Evolutionary conservation across 2,113 vertebrate genomes (phyloP), one percentile per base, ranked within the genome.

Genomic region (Etheostoma spectabile): DNA sequence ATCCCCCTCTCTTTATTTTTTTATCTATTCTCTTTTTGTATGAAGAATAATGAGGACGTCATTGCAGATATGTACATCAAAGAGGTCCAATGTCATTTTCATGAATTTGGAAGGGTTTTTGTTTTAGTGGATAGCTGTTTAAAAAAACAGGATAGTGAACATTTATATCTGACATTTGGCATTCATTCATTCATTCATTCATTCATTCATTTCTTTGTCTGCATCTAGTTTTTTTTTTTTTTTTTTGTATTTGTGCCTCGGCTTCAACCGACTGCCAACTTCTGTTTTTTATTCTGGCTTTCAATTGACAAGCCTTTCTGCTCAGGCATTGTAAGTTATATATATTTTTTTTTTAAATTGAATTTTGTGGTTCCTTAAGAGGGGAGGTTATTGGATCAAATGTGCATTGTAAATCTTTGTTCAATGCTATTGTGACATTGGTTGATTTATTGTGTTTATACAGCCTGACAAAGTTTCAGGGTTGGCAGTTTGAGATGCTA

Each of bases 11-110:
- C 18, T 64, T 86, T 30, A 62, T 38, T 83, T 88, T 89, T 82
- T 88, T 72, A 87, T 87, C 73, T 78, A 10, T 84, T 81, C 61
- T 74, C 66, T 82, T 77, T 86, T 61, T 77, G 42, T 78, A 35
- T 62, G 46, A 84, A 85, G 92, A 92, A 93, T 93, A 93, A 94
- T 89, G 88, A 93, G 93, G 80, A 86, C 77, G 61, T 85, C 84
- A 89, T 83, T 87, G 62, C 61, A 67, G 75, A 87, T 77, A 42
- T 42, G 38, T 42, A 76, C 83, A 81, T 92, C 77, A 91, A 82
- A 89, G 46, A 85, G 72, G 78, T 61, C 77, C 22, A 68, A 5
- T 7, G 2, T 68, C 53, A 82, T 69, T 77, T 48, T 57, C 60
- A 46, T 8, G 0, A 61, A 30, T 74, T 67, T 67, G 49, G 46